phyloP scores from a whole-genome alignment of 2,888 invertebrate genomes.

The Leucania comma region DNA sequence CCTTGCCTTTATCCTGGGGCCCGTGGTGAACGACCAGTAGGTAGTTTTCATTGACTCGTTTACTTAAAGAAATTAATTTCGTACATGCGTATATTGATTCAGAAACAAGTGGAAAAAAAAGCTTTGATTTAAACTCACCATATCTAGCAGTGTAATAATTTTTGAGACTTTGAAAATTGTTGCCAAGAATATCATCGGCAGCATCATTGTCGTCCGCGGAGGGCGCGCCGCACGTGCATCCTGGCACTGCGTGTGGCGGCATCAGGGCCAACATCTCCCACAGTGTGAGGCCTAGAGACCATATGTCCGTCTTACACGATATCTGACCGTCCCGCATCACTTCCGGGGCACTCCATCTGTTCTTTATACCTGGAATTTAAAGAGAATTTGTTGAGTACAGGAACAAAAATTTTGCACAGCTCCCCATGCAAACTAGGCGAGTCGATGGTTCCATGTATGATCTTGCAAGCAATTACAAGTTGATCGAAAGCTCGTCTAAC shows the following conservation, averaged over 20 bases:
- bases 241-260: slow-evolving; percentile 91
- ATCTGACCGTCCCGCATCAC: slow-evolving; percentile 91
- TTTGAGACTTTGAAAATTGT: slow-evolving; percentile 62
- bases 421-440: too few species aligned
- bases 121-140: slow-evolving; percentile 67
- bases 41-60: too few species aligned
- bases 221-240: too few species aligned
- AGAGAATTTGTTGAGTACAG: not conserved
- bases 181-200: too few species aligned
- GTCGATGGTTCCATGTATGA: too few species aligned
- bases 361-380: slow-evolving; percentile 91
- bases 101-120: not conserved
- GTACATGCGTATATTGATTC: too few species aligned
- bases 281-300: slow-evolving; percentile 94
- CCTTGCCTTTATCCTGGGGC: too few species aligned
- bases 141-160: slow-evolving; percentile 80
- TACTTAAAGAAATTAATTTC: too few species aligned
- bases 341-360: slow-evolving; percentile 95
- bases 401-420: too few species aligned
- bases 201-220: slow-evolving; percentile 72
- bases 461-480: too few species aligned
- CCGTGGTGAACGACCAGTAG: too few species aligned
- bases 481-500: too few species aligned
- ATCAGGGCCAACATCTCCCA: slow-evolving; percentile 95
- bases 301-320: slow-evolving; percentile 94